Evolutionary conservation across 2,797 vertebrate genomes (phyloP).

Genomic region (Sylvilagus floridanus): DNA sequence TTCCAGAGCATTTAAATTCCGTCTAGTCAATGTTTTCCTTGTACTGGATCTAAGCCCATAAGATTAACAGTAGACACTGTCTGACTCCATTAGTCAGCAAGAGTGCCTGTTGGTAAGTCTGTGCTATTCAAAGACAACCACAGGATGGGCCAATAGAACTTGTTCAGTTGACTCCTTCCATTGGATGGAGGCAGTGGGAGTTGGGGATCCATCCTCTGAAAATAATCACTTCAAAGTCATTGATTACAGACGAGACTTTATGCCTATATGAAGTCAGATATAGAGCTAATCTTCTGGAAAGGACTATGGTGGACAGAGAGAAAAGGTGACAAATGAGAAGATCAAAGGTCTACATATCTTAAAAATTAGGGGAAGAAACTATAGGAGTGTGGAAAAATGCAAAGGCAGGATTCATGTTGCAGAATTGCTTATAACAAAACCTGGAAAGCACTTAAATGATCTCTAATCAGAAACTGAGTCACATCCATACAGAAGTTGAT

Average conservation of each 20-base stretch:
- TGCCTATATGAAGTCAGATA: background rate
- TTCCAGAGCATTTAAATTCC: background rate
- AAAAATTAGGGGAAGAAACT: background rate
- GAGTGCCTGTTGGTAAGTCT: background rate
- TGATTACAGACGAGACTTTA: background rate
- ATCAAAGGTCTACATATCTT: background rate
- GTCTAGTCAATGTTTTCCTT: background rate
- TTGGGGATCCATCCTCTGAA: background rate
- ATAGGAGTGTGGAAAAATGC: background rate
- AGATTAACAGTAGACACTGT: background rate
- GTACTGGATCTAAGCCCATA: background rate
- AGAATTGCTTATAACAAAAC: background rate
- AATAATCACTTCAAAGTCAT: background rate
- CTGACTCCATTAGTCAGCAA: background rate
- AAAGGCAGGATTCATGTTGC: background rate
- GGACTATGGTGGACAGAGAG: background rate
- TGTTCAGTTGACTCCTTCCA: background rate
- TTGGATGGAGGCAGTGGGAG: background rate
- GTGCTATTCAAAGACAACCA: background rate
- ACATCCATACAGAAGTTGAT: background rate
- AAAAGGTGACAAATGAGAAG: background rate
- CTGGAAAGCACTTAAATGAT: background rate
- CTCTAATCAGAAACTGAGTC: background rate
- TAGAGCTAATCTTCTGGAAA: constrained; percentile 19
- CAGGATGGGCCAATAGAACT: background rate